Evolutionary conservation across 2,888 invertebrate genomes (phyloP), one percentile per base, ranked within the genome.

Genomic region (Opisthograptis luteolata): DNA sequence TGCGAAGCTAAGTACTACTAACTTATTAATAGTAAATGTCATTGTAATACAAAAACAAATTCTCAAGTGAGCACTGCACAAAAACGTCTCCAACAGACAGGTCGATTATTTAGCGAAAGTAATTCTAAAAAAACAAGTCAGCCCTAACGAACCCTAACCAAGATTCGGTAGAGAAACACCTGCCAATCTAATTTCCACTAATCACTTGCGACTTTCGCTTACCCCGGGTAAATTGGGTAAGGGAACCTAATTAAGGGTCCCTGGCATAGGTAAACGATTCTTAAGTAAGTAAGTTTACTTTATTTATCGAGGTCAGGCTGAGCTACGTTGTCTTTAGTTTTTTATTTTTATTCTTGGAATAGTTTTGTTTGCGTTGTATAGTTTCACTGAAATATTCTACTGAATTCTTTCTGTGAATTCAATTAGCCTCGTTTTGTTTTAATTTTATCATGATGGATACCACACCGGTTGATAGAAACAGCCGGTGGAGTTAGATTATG

Each of bases 161-260:
- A 40, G 54, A 58, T 53, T 46, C 52, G 22, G 51, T 14, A 46
- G 53, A 43, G 45, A 53, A 51, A 53, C 48, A 59, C 60, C 61
- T 62, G 46, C 53, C 41, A 50, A 49, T 59, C 60, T 63, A 56
- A 65, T 51, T 59, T 57, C 32, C 47, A 54, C 58, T 60, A 63
- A 63, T 64, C 54, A 51, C 57, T 59, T 40, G 48, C 34, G 55
- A 53, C 49, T 59, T 53, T 57, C 55, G 47, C 48, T 62, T 60
- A 58, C 52, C 57, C 56, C 34, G 55, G 22, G 55, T 41, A 60
- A 62, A 73, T 68, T 68, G 50, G 58, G 62, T 70, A 61, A 64
- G 54, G 58, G 45, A 54, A 55, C 62, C 64, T 70, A 65, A 73
- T 72, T 70, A 70, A 68, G 62, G 58, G 48, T 31, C 57, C 40